phyloP scores from a whole-genome alignment of 2,888 invertebrate species.

The Diaprepes abbreviatus region DNA sequence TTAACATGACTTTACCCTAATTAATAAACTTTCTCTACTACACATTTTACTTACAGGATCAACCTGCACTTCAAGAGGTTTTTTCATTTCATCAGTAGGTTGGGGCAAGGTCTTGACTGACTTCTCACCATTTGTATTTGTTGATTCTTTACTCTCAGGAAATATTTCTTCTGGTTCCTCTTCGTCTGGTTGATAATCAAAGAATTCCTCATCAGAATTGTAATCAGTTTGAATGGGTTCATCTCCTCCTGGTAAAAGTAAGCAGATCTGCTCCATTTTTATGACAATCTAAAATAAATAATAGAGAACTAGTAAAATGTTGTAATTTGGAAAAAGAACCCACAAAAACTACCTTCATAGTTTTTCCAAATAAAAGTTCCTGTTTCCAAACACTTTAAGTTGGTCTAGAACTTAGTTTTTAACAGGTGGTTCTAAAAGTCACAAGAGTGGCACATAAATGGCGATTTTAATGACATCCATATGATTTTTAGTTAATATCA shows the following conservation, averaged over 20 bases:
- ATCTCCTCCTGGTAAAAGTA: slow-evolving; percentile 83
- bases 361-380: too few species aligned
- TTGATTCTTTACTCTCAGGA: slow-evolving; percentile 9
- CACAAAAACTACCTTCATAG: too few species aligned
- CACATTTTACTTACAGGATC: slow-evolving; percentile 72
- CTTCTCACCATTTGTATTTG: slow-evolving; percentile 54
- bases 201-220: slow-evolving; percentile 60
- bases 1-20: too few species aligned
- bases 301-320: background rate
- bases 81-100: slow-evolving; percentile 56
- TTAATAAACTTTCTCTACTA: too few species aligned
- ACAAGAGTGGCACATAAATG: too few species aligned
- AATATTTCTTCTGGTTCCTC: slow-evolving; percentile 50
- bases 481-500: too few species aligned
- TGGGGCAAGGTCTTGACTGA: slow-evolving; percentile 60
- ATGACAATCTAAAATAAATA: slow-evolving; percentile 56
- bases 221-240: slow-evolving; percentile 65
- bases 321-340: too few species aligned
- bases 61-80: slow-evolving; percentile 74
- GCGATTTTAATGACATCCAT: too few species aligned
- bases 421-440: too few species aligned
- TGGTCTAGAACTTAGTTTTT: too few species aligned
- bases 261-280: slow-evolving; percentile 60
- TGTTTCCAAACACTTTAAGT: too few species aligned
- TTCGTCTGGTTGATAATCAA: slow-evolving; percentile 51